These are phyloP conservation scores for Melinopterus prodromus DNA, from an alignment of 2,888 invertebrate genomes.

Conservation along the genomic window DNA sequence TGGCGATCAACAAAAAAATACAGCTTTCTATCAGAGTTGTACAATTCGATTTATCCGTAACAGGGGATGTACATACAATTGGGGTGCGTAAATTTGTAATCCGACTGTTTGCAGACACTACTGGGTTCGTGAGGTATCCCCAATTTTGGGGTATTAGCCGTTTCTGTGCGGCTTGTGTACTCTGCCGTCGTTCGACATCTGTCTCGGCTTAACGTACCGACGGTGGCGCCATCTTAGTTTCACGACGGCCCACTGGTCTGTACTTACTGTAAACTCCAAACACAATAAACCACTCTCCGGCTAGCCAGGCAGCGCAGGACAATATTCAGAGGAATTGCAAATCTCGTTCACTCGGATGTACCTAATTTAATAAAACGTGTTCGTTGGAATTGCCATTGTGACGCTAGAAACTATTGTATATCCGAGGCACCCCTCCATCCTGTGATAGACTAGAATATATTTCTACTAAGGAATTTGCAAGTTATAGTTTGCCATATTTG, in stretches of 20 bases:
- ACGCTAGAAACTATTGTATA: background rate
- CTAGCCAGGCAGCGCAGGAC: background rate
- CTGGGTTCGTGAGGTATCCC: background rate
- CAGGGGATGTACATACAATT: background rate
- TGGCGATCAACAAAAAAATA: too few species aligned
- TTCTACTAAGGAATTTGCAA: background rate
- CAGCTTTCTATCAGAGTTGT: background rate
- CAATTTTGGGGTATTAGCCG: background rate
- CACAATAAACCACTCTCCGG: background rate
- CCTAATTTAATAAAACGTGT: background rate
- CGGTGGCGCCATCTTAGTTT: background rate
- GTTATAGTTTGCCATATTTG: background rate
- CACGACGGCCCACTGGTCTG: background rate
- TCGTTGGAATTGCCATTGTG: background rate
- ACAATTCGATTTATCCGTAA: background rate
- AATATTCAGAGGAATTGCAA: background rate
- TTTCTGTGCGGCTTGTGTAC: background rate
- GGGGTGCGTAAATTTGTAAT: background rate
- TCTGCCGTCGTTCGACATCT: background rate
- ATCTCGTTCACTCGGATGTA: background rate
- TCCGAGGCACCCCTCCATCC: background rate
- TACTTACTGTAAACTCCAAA: background rate
- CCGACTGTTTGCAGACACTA: background rate
- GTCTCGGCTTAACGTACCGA: background rate
- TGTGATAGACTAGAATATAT: background rate